Conservation (phyloP, 2,888 invertebrate species). For the Muschampia plurimacula region DNA sequence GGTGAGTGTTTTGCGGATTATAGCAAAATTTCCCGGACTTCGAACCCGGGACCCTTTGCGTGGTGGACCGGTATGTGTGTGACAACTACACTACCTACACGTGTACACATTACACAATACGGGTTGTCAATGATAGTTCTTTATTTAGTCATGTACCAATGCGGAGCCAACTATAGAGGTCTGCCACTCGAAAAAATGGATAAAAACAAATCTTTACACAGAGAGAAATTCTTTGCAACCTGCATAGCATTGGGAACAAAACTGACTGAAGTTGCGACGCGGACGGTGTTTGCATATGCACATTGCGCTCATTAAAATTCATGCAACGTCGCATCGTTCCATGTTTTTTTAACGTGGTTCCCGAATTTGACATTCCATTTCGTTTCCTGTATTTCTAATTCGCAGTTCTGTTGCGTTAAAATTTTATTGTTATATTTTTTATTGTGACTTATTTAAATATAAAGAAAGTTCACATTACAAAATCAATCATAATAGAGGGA, state of each 20-base stretch:
- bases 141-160: background rate
- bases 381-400: slow-evolving; percentile 10
- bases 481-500: too few species aligned
- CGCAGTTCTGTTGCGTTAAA: background rate
- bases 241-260: slow-evolving; percentile 48
- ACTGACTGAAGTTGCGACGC: slow-evolving; percentile 50
- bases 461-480: too few species aligned
- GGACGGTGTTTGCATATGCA: slow-evolving; percentile 62
- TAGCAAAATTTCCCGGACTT: too few species aligned
- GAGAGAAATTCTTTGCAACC: background rate
- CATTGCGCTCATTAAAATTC: slow-evolving; percentile 76
- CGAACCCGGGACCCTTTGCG: too few species aligned
- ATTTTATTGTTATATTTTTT: background rate
- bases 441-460: too few species aligned
- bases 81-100: too few species aligned
- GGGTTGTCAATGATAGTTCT: background rate
- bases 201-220: background rate
- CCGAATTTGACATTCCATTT: slow-evolving; percentile 19
- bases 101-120: too few species aligned
- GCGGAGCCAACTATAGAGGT: background rate
- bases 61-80: too few species aligned
- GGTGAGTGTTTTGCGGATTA: too few species aligned
- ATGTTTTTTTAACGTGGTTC: slow-evolving; percentile 20
- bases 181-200: background rate
- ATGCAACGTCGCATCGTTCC: slow-evolving; percentile 50